Percentiles rank a stretch among this genome's conserved stretches.
Conservation (phyloP, 35 echinoderm and acorn worm genomes). For the Ophiothrix spiculata region DNA sequence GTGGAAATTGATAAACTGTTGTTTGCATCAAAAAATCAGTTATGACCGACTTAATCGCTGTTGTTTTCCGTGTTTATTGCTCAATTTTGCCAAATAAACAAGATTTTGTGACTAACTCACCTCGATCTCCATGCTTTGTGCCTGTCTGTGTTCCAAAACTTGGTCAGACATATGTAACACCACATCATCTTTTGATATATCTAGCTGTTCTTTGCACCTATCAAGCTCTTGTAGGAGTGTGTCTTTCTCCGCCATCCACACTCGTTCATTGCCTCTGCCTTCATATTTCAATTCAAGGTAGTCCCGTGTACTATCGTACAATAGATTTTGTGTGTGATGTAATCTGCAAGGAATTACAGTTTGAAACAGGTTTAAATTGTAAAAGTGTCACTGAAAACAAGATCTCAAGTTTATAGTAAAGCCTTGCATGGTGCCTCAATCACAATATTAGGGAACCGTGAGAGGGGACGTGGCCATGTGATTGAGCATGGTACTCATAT, state of each 20-base stretch:
- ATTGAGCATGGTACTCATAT: too few species aligned
- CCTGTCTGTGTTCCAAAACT: constrained; percentile 66
- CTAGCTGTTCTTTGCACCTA: constrained; percentile 80
- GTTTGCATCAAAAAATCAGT: too few species aligned
- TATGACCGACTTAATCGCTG: not conserved
- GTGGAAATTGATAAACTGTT: too few species aligned
- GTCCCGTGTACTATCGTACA: constrained; percentile 95
- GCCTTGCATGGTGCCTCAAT: too few species aligned
- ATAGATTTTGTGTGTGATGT: constrained; percentile 80
- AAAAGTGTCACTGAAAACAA: too few species aligned
- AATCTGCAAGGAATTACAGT: constrained; percentile 40
- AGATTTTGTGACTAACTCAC: constrained; percentile 27
- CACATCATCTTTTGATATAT: constrained; percentile 88
- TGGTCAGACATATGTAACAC: constrained; percentile 77
- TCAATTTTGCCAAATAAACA: not conserved
- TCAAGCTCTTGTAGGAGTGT: constrained; percentile 78
- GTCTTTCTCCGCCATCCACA: constrained; percentile 98
- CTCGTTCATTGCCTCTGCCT: constrained; percentile 61
- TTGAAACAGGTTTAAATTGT: not conserved
- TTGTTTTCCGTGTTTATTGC: constrained; percentile 1
- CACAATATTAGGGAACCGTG: too few species aligned
- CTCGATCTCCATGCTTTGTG: constrained; percentile 78
- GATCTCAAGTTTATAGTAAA: too few species aligned
- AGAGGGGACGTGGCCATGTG: too few species aligned
- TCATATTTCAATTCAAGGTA: constrained; percentile 92